A percentile compares a stretch with the other conserved stretches of the same genome.
Conservation (phyloP, 2,888 invertebrate species). For the Romanomermis culicivorax region DNA sequence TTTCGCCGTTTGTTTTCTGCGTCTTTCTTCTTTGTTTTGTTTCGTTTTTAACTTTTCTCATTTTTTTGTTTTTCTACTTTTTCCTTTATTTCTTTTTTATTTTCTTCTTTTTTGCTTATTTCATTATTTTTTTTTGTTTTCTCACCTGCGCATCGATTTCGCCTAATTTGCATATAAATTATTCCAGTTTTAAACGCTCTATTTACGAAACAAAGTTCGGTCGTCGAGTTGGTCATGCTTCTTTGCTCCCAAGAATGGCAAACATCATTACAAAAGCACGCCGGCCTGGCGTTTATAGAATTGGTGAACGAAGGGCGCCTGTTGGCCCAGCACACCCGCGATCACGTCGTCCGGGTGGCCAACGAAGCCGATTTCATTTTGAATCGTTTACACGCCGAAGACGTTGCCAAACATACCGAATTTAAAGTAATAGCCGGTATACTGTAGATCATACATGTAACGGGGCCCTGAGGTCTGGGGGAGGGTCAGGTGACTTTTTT, state of each 20-base stretch:
- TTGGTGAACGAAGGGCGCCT: constrained; percentile 88
- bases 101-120: too few species aligned
- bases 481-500: too few species aligned
- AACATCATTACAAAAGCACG: constrained; percentile 96
- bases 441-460: too few species aligned
- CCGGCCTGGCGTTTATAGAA: constrained; percentile 95
- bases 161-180: constrained; percentile 68
- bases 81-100: too few species aligned
- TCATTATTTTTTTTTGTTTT: too few species aligned
- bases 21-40: constrained; percentile 13
- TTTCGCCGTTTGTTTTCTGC: not conserved
- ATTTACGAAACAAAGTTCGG: constrained; percentile 39
- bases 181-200: not conserved
- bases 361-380: constrained; percentile 98
- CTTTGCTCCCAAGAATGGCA: constrained; percentile 99
- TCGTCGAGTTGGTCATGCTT: constrained; percentile 95
- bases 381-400: constrained; percentile 93
- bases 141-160: too few species aligned
- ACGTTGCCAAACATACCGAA: constrained; percentile 92
- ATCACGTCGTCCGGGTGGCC: constrained; percentile 94
- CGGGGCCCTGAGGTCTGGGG: too few species aligned
- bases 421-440: too few species aligned
- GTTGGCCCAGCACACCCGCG: constrained; percentile 92
- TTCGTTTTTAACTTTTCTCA: too few species aligned
- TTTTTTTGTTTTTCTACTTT: too few species aligned